Base-by-base conservation (phyloP, 2,797 vertebrate species). In the Oryzias sinensis region DNA sequence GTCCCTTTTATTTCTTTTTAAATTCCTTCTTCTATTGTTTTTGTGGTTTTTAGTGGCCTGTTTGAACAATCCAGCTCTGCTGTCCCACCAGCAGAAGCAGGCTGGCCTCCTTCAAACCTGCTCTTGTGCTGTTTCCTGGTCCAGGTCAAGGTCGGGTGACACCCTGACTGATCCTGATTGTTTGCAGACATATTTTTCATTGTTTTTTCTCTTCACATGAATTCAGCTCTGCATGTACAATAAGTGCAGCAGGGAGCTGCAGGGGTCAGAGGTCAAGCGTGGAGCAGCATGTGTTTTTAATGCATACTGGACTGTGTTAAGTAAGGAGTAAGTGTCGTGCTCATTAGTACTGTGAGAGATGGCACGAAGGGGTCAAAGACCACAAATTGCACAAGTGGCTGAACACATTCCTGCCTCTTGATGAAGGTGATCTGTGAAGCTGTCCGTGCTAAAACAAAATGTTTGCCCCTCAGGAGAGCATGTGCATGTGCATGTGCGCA, bases 341-440 rank as follows among this genome's bases (percentile, higher is more conserved):
- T 85, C 80, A 78, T 85, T 85, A 85, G 76, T 61, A 57, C 67
- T 54, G 69, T 65, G 43, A 70, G 72, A 74, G 74, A 60, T 20
- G 49, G 72, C 49, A 41, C 4, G 53, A 53, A 43, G 63, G 16
- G 43, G 43, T 44, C 15, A 44, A 62, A 59, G 70, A 69, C 68
- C 59, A 67, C 61, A 59, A 72, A 65, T 2, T 33, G n/a, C 63
- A 68, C 61, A 53, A 74, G 68, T 55, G 68, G 47, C 66, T 70
- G 64, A 51, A 62, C 76, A 71, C 63, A 81, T 84, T 86, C 79
- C 68, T 74, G 61, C 65, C 80, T 79, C 80, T 80, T 80, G 79
- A 79, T 76, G 62, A 65, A 79, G 70, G 63, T 68, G 80, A 83
- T 80, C 80, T 76, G 65, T 79, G 79, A 76, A 79, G 80, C 47